Evolutionary conservation across 1,140 invertebrate species (phyloP).

Genomic region (Apis dorsata): DNA sequence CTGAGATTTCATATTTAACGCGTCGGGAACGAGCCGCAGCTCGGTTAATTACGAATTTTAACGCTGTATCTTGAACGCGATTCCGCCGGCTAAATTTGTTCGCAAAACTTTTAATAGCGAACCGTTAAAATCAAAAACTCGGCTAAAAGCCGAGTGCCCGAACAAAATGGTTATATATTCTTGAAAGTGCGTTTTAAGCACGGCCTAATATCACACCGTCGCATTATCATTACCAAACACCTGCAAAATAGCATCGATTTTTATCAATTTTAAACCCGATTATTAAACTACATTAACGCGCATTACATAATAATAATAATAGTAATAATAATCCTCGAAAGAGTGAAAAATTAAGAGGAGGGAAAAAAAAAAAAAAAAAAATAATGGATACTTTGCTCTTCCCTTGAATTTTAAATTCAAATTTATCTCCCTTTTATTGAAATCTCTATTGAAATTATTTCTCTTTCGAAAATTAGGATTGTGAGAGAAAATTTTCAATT

Average conservation of each 20-base stretch:
- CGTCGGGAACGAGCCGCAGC: constrained; percentile 1
- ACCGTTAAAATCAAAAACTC: constrained; percentile 27
- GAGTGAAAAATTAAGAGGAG: not conserved
- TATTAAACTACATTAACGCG: constrained; percentile 1
- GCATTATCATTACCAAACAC: constrained; percentile 30
- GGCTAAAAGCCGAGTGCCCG: constrained; percentile 8
- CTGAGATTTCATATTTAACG: constrained; percentile 12
- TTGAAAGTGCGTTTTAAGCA: constrained; percentile 29
- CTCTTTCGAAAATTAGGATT: too few relatives aligned
- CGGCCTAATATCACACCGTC: constrained; percentile 6
- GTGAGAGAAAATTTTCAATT: too few relatives aligned
- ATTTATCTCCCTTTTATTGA: too few relatives aligned
- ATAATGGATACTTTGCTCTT: too few relatives aligned
- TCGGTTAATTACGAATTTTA: constrained; percentile 26
- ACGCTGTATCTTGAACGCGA: constrained; percentile 27
- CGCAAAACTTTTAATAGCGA: constrained; percentile 32
- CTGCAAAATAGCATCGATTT: constrained; percentile 26
- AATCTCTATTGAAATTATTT: too few relatives aligned
- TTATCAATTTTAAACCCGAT: constrained; percentile 20
- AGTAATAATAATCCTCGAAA: not conserved
- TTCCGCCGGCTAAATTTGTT: constrained; percentile 4
- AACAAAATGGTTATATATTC: constrained; percentile 30
- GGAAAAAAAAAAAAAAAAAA: too few relatives aligned
- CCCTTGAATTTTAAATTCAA: too few relatives aligned
- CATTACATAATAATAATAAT: not conserved